A percentile compares a stretch with the other conserved stretches of the same genome.
Conservation (phyloP, 1,140 invertebrate genomes). For the Drosophila grimshawi region DNA sequence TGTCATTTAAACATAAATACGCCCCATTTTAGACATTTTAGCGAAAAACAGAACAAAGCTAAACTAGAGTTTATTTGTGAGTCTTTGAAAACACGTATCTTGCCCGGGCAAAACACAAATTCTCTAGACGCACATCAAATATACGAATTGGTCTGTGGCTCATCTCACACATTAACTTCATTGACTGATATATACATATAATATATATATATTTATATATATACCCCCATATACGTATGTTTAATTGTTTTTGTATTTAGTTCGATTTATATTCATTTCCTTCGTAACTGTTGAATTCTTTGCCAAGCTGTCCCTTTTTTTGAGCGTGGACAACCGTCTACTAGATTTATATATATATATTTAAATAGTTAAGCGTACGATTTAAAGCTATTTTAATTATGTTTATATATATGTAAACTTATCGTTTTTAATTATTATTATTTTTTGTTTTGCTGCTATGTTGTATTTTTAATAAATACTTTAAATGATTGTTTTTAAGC, state of each 20-base stretch:
- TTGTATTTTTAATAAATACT: constrained; percentile 74
- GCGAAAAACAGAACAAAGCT: constrained; percentile 58
- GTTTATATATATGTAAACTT: constrained; percentile 31
- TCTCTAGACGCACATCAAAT: constrained; percentile 36
- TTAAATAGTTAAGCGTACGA: constrained; percentile 24
- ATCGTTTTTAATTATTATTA: constrained; percentile 47
- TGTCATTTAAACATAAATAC: constrained; percentile 26
- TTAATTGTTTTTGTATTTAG: constrained; percentile 33
- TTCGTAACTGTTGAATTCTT: constrained; percentile 61
- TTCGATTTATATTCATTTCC: constrained; percentile 39
- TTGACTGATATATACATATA: constrained; percentile 71
- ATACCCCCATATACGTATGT: constrained; percentile 46
- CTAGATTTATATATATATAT: constrained; percentile 14
- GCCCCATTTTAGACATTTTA: constrained; percentile 36
- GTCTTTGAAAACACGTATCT: constrained; percentile 11
- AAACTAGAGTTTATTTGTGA: constrained; percentile 25
- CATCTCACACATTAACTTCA: constrained; percentile 70
- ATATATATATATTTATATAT: constrained; percentile 25
- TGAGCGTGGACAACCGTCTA: constrained; percentile 31
- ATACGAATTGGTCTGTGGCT: constrained; percentile 49
- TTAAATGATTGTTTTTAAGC: constrained; percentile 51
- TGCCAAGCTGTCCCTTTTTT: constrained; percentile 53
- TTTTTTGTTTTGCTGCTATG: constrained; percentile 54
- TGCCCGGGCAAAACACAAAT: constrained; percentile 26
- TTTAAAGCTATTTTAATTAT: constrained; percentile 42